phyloP scores from a whole-genome alignment of 1,140 invertebrate species.

The Charaxes varanes region DNA sequence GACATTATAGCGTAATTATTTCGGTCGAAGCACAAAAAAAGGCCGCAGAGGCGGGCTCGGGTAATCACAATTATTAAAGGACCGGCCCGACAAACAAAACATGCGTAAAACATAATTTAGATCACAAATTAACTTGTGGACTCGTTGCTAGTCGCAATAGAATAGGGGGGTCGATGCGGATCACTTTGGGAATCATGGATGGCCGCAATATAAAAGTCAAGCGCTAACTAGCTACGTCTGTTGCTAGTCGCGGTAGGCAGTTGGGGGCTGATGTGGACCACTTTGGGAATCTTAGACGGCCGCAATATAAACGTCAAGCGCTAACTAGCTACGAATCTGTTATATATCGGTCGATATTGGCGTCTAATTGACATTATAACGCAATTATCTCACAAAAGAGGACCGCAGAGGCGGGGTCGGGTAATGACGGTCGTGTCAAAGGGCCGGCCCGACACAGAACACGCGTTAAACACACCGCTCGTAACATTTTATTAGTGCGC shows the following conservation, averaged over 20 bases:
- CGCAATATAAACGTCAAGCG: no score
- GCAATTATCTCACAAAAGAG: slow-evolving; percentile 64
- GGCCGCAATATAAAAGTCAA: no score
- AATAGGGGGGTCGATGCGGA: no score
- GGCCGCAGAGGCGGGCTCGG: slow-evolving; percentile 61
- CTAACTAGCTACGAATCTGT: slow-evolving; percentile 53
- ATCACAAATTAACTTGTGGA: slow-evolving; percentile 5
- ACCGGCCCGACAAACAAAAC: slow-evolving; percentile 68
- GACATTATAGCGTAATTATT: slow-evolving; percentile 67
- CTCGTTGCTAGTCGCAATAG: no score
- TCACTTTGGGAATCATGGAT: no score
- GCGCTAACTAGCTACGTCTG: no score
- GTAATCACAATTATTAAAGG: slow-evolving; percentile 71
- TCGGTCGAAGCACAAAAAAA: slow-evolving; percentile 63
- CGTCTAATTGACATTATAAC: slow-evolving; percentile 68
- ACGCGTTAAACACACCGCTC: slow-evolving; percentile 72
- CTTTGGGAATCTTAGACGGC: no score
- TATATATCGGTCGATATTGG: slow-evolving; percentile 47
- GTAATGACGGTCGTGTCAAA: slow-evolving; percentile 71
- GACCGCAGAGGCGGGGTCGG: slow-evolving; percentile 62
- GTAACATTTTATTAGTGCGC: slow-evolving; percentile 73
- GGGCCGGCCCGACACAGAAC: slow-evolving; percentile 67
- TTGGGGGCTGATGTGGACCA: no score
- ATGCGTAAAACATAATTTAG: no score
- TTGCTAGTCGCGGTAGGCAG: no score